phyloP scores from a whole-genome alignment of 2,888 invertebrate genomes.

The Didymodactylos carnosus region DNA sequence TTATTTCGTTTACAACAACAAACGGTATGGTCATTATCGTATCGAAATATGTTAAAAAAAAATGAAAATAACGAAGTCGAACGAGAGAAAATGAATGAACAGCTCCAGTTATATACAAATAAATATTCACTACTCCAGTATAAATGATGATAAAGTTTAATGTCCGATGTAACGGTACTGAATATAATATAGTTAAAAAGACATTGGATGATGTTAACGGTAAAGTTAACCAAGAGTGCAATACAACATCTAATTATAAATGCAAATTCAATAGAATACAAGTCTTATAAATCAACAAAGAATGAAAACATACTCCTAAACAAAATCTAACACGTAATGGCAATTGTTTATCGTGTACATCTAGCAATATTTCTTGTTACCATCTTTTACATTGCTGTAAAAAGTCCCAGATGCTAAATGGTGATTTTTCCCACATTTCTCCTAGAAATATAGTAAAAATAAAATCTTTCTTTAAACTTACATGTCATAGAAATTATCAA shows the following conservation, averaged over 20 bases:
- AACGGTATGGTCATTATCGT: conserved; percentile 75
- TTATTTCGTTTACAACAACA: conserved; percentile 76
- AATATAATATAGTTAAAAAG: conserved; percentile 59
- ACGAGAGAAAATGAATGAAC: conserved; percentile 67
- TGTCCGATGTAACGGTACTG: conserved; percentile 49
- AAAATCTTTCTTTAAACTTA: not conserved
- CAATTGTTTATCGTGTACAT: conserved; percentile 50
- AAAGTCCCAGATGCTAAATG: conserved; percentile 80
- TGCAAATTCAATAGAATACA: too few species aligned
- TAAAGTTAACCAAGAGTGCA: conserved; percentile 86
- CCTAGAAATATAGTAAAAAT: conserved; percentile 28
- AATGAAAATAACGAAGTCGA: conserved; percentile 53
- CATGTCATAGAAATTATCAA: conserved; percentile 11
- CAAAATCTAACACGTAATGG: conserved; percentile 57
- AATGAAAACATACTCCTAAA: too few species aligned
- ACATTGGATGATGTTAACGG: conserved; percentile 76
- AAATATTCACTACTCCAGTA: conserved; percentile 75
- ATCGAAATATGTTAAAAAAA: conserved; percentile 58
- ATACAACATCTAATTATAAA: too few species aligned
- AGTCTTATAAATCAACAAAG: too few species aligned
- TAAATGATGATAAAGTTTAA: conserved; percentile 72
- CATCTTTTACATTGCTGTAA: conserved; percentile 85
- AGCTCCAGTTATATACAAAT: conserved; percentile 95
- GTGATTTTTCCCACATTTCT: conserved; percentile 96
- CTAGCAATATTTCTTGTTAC: conserved; percentile 45